These are phyloP conservation scores for Melanchra persicariae DNA, from an alignment of 2,888 invertebrate genomes.

Conservation along the genomic window DNA sequence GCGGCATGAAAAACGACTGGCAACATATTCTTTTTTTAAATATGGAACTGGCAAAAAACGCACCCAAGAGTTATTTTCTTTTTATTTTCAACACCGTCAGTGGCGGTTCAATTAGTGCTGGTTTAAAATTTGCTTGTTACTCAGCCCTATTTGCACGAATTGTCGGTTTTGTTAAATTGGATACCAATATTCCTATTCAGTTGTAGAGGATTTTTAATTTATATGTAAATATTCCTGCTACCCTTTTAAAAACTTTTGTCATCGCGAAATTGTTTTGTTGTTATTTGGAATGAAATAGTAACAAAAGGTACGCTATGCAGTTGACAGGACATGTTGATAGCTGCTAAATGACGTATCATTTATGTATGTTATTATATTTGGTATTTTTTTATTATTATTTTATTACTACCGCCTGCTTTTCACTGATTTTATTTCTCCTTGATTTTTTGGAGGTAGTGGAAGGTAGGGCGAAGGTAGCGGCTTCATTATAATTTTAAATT, in stretches of 20 bases:
- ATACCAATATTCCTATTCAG: slow-evolving; percentile 17
- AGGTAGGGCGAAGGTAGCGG: too few species aligned
- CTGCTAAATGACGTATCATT: neutral
- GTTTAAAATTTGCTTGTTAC: slow-evolving; percentile 26
- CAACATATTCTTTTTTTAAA: slow-evolving; percentile 5
- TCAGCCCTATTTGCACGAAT: slow-evolving; percentile 12
- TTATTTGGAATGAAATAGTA: neutral
- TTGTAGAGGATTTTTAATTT: slow-evolving; percentile 5
- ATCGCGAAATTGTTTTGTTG: neutral
- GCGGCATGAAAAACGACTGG: slow-evolving; percentile 27
- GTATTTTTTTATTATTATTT: too few species aligned
- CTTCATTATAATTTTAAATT: too few species aligned
- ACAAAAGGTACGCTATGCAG: neutral
- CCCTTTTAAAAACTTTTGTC: neutral
- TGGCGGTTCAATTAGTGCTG: slow-evolving; percentile 12
- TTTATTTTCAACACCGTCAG: slow-evolving; percentile 9
- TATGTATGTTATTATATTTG: neutral
- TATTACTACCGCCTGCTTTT: too few species aligned
- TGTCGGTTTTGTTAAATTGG: slow-evolving; percentile 13
- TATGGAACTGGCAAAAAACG: slow-evolving; percentile 6
- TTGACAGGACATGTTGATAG: neutral
- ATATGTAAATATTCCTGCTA: slow-evolving; percentile 8
- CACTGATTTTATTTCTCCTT: too few species aligned
- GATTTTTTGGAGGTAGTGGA: too few species aligned
- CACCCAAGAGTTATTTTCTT: neutral